Evolutionary conservation across 2,113 vertebrate species (phyloP).

Genomic region (Polypterus bichir): DNA sequence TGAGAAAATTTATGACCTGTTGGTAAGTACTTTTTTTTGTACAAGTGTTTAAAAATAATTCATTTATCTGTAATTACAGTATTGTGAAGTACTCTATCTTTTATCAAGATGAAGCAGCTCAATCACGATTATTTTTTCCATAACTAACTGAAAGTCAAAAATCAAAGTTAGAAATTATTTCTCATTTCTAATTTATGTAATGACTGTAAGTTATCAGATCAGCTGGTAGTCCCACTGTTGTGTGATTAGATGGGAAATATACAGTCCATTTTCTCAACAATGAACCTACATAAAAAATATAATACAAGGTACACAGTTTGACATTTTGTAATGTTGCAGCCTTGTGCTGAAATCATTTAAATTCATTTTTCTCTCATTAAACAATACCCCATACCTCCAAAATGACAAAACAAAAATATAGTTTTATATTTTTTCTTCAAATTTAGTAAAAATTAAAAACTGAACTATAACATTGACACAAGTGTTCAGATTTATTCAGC

Average conservation of each 20-base stretch:
- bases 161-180: neutral
- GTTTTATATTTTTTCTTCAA: too few relatives aligned
- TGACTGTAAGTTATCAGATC: neutral
- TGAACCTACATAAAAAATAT: too few relatives aligned
- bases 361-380: too few relatives aligned
- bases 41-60: neutral
- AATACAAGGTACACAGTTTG: too few relatives aligned
- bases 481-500: too few relatives aligned
- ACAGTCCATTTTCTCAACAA: neutral
- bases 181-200: neutral
- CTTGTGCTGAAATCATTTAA: too few relatives aligned
- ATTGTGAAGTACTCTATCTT: neutral
- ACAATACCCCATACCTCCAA: too few relatives aligned
- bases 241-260: neutral
- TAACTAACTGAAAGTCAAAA: neutral
- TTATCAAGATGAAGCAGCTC: neutral
- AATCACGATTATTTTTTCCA: neutral
- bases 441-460: too few relatives aligned
- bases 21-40: constrained; percentile 23
- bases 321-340: too few relatives aligned
- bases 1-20: constrained; percentile 35
- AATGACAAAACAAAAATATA: too few relatives aligned
- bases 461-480: too few relatives aligned
- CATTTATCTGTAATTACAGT: too few relatives aligned
- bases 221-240: neutral